Evolutionary conservation across 2,797 vertebrate species (phyloP).

Genomic region (Lacerta bilineata): DNA sequence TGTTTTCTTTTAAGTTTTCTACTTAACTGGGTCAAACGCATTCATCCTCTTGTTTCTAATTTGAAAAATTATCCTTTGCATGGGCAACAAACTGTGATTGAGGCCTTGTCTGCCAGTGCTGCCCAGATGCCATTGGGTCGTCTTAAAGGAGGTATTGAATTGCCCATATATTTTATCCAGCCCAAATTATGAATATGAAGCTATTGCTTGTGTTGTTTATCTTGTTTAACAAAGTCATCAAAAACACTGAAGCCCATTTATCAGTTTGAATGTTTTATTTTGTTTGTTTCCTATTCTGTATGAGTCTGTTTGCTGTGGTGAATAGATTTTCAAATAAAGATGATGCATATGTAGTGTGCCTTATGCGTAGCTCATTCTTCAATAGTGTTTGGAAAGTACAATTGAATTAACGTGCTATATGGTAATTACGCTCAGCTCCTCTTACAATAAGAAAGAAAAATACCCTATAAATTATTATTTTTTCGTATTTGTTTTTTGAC

Average conservation of each 20-base stretch:
- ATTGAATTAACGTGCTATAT: background rate
- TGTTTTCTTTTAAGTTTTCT: background rate
- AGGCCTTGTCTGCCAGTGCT: background rate
- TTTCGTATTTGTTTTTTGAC: constrained; percentile 38
- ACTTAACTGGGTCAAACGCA: background rate
- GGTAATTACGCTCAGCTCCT: constrained; percentile 9
- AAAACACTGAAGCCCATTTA: background rate
- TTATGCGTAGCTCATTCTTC: background rate
- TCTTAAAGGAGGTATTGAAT: background rate
- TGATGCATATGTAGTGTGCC: background rate
- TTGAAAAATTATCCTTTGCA: background rate
- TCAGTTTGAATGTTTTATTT: background rate
- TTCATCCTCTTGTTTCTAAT: background rate
- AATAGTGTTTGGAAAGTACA: constrained; percentile 9
- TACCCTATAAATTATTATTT: constrained; percentile 1
- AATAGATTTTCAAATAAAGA: background rate
- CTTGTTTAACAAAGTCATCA: background rate
- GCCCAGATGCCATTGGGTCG: background rate
- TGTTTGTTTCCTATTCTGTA: background rate
- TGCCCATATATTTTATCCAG: background rate
- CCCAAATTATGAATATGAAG: background rate
- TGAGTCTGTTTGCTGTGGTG: background rate
- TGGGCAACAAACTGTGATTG: background rate
- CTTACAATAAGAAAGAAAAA: background rate
- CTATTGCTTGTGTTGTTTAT: background rate